Base-by-base conservation (phyloP, 2,797 vertebrate species). In the Microcaecilia unicolor region DNA sequence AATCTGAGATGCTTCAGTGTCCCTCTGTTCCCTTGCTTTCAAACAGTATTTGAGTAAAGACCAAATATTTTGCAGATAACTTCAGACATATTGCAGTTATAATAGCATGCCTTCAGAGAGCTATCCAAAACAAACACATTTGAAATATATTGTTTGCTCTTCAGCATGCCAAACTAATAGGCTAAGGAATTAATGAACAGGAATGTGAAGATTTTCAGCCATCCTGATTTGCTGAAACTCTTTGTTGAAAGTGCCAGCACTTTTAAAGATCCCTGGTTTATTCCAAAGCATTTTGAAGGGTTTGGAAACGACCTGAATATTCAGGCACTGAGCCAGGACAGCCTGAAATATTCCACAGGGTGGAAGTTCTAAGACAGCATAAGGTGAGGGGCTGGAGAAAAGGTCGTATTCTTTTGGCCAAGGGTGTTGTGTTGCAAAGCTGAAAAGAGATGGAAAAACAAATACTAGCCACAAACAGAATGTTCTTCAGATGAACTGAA, bases 81-180 rank as follows among this genome's bases (percentile, higher is more conserved):
- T 48, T 26, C 10, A 29, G 43, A 60, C 36, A 37, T 36, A 50
- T 41, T 56, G 31, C 12, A 3, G 34, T 61, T 52, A 64, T 2
- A 28, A 45, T 38, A 57, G 54, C 57, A 52, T 0, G 5, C 44
- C 23, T 41, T 8, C 41, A 51, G 40, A 25, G 10, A 46, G 46
- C 44, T 58, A 39, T 65, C 73, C 71, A 81, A 74, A 61, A 52
- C 55, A 76, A 81, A 74, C 30, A 61, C 45, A 74, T 55, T 61
- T 50, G 52, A 81, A 64, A 33, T 44, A 45, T 49, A 62, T 55
- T 63, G 61, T 61, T 67, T 68, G 50, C 64, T 51, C 33, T 32
- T 36, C 31, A 29, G 43, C 36, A 61, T 63, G 56, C 62, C 64
- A 61, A 50, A 49, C 31, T 47, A 34, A 22, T 22, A 31, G 41